A percentile compares a stretch with the other conserved stretches of the same genome.
These are phyloP conservation scores for Ennomos fuscantarius DNA, from an alignment of 2,888 invertebrate genomes.

Conservation along the genomic window DNA sequence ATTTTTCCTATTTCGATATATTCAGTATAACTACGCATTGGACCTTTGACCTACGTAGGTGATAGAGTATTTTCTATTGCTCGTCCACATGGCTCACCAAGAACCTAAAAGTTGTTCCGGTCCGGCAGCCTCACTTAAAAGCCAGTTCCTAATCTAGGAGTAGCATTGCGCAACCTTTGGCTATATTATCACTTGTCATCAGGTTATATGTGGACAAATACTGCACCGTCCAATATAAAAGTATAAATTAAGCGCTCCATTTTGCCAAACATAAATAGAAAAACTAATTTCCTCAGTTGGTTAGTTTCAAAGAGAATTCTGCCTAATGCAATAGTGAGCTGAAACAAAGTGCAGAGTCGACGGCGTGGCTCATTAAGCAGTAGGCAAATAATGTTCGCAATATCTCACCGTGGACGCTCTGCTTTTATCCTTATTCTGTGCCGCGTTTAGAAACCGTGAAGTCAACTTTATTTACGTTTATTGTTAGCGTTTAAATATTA, in stretches of 20 bases:
- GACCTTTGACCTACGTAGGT: too few relatives aligned
- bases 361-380: conserved; percentile 36
- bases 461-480: conserved; percentile 31
- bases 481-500: conserved; percentile 23
- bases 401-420: conserved; percentile 32
- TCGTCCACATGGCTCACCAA: too few relatives aligned
- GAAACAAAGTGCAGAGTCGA: conserved; percentile 34
- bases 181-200: too few relatives aligned
- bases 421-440: conserved; percentile 29
- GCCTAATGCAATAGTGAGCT: conserved; percentile 33
- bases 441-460: conserved; percentile 30
- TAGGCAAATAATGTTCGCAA: conserved; percentile 34
- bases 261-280: conserved; percentile 13
- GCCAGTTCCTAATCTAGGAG: too few relatives aligned
- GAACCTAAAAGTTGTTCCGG: too few relatives aligned
- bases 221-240: too few relatives aligned
- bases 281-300: conserved; percentile 12
- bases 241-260: neutral
- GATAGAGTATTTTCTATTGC: too few relatives aligned
- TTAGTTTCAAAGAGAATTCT: conserved; percentile 27
- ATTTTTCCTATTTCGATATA: too few relatives aligned
- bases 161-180: too few relatives aligned
- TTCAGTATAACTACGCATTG: too few relatives aligned
- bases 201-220: too few relatives aligned
- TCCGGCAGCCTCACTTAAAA: too few relatives aligned